Evolutionary conservation across 1,140 invertebrate species (phyloP).

Genomic region (Platyura marginata): DNA sequence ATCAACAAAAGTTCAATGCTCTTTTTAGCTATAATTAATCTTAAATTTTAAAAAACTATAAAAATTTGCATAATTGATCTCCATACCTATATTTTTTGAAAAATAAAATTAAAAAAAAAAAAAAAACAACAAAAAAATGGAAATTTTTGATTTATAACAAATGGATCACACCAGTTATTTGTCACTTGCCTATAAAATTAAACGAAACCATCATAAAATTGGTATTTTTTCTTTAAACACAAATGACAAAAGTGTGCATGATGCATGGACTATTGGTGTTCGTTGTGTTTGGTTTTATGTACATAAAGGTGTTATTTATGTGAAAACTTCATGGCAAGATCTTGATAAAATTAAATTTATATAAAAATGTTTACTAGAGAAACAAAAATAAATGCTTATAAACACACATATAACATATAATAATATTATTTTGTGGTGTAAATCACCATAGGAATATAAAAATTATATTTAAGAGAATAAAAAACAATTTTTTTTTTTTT

Average conservation of each 20-base stretch:
- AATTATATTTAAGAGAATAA: not conserved
- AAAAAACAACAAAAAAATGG: no score
- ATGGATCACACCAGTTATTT: no score
- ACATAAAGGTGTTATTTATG: not conserved
- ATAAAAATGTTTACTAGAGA: not conserved
- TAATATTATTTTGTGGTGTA: not conserved
- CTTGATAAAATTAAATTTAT: not conserved
- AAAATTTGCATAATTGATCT: no score
- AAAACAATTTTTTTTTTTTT: conserved; percentile 4
- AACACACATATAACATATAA: not conserved
- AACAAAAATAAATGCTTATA: not conserved
- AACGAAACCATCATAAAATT: not conserved
- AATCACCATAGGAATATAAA: not conserved
- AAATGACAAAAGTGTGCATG: not conserved
- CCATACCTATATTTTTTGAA: no score
- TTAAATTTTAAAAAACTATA: no score
- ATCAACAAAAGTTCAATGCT: no score
- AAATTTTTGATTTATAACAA: no score
- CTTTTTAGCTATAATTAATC: no score
- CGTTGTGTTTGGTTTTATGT: not conserved
- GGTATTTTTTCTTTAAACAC: not conserved
- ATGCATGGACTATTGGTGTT: not conserved
- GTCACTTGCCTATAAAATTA: not conserved
- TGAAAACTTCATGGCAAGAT: not conserved
- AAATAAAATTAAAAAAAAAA: no score